Conservation (phyloP, 1,140 invertebrate genomes). For the Hylaeus volcanicus region DNA sequence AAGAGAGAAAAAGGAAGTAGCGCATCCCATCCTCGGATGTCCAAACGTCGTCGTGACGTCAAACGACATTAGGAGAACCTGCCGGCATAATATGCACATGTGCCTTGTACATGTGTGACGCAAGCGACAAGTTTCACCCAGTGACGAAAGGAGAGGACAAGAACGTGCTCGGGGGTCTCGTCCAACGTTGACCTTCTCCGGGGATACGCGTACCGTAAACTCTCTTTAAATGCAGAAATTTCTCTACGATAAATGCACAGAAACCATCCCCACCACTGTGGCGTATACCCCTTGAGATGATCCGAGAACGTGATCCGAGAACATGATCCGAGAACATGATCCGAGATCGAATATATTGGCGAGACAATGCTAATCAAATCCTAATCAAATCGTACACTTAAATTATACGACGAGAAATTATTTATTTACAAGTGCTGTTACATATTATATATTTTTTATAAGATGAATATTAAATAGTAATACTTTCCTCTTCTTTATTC, state of each 20-base stretch:
- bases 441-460: no score
- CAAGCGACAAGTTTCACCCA: conserved; percentile 9
- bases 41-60: conserved; percentile 25
- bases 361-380: no score
- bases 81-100: conserved; percentile 10
- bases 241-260: neutral
- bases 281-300: no score
- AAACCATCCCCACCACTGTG: neutral
- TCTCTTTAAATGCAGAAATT: neutral
- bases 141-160: neutral
- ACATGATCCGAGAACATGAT: no score
- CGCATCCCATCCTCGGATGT: neutral
- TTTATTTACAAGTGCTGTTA: no score
- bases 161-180: neutral
- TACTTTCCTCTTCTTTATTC: no score
- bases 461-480: no score
- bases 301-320: no score
- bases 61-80: conserved; percentile 1
- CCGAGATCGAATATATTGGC: no score
- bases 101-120: conserved; percentile 11
- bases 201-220: conserved; percentile 1
- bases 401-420: no score
- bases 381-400: no score
- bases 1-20: neutral
- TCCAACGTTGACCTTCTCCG: conserved; percentile 27